Evolutionary conservation across 1,140 invertebrate genomes (phyloP).

Genomic region (Kradibia gibbosae): DNA sequence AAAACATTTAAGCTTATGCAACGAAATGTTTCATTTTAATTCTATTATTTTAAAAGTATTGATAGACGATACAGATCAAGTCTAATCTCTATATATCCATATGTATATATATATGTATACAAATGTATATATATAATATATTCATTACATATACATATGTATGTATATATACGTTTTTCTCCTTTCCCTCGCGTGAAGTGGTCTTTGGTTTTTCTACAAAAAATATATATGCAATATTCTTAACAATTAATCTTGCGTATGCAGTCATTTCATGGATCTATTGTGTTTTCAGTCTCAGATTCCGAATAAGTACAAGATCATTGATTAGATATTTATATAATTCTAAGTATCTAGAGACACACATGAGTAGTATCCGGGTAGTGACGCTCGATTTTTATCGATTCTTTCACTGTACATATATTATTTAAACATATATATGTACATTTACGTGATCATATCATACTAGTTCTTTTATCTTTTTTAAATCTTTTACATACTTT

Average conservation of each 20-base stretch:
- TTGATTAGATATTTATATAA: conserved; percentile 49
- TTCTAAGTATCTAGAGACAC: conserved; percentile 6
- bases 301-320: conserved; percentile 26
- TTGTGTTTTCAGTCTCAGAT: conserved; percentile 31
- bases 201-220: conserved; percentile 64
- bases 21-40: conserved; percentile 20
- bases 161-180: conserved; percentile 45
- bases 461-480: not conserved
- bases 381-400: not conserved
- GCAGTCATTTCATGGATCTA: conserved; percentile 18
- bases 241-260: conserved; percentile 52
- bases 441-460: conserved; percentile 1
- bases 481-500: not conserved
- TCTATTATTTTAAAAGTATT: conserved; percentile 14
- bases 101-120: conserved; percentile 46
- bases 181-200: conserved; percentile 55
- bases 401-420: conserved; percentile 16
- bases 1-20: conserved; percentile 32
- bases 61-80: too few relatives aligned
- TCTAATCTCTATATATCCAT: conserved; percentile 45
- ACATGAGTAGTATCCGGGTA: not conserved
- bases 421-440: conserved; percentile 22
- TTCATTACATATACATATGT: conserved; percentile 43
- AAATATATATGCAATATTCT: conserved; percentile 60
- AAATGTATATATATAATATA: conserved; percentile 36